Evolutionary conservation across 2,888 invertebrate species (phyloP).

Genomic region (Reticulitermes lucifugus): DNA sequence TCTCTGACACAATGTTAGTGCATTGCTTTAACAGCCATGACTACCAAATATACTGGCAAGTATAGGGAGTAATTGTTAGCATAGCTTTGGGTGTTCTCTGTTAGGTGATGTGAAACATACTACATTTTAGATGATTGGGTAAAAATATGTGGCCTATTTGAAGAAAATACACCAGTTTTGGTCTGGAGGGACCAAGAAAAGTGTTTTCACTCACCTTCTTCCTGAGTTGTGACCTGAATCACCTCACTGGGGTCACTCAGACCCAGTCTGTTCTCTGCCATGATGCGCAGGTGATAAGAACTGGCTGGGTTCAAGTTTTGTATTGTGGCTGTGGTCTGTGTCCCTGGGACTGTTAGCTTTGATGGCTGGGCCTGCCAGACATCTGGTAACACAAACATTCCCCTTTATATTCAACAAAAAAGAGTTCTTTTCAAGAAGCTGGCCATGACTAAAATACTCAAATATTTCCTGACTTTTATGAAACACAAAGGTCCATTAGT

Average conservation of each 20-base stretch:
- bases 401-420: no score
- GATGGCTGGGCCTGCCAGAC: constrained; percentile 86
- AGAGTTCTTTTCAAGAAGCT: no score
- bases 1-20: neutral
- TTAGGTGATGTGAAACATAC: no score
- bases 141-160: no score
- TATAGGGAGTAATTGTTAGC: neutral
- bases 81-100: no score
- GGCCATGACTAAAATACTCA: no score
- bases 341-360: constrained; percentile 84
- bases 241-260: constrained; percentile 89
- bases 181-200: no score
- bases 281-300: constrained; percentile 87
- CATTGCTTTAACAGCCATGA: neutral
- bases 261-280: constrained; percentile 91
- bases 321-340: constrained; percentile 84
- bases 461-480: no score
- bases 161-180: no score
- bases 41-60: neutral
- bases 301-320: constrained; percentile 87
- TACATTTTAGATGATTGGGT: no score
- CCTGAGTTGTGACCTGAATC: constrained; percentile 86
- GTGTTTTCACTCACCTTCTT: constrained; percentile 71
- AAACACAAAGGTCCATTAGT: no score
- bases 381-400: constrained; percentile 65